phyloP scores from a whole-genome alignment of 2,797 vertebrate genomes.

The Brachyalestes nurse region DNA sequence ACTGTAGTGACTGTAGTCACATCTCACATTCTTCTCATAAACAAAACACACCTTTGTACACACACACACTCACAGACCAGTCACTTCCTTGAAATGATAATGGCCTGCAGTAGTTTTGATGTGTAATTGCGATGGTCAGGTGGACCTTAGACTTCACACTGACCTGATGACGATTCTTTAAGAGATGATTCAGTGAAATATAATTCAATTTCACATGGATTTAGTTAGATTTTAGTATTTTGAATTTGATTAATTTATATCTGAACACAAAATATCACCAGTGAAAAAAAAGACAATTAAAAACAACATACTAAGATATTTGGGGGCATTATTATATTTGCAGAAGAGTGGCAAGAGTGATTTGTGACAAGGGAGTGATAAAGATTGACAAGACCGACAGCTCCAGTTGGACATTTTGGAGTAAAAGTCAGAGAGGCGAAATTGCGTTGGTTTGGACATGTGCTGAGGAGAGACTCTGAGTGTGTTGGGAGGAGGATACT shows the following conservation, averaged over 20 bases:
- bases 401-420: no score
- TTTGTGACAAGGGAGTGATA: no score
- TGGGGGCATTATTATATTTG: no score
- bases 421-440: no score
- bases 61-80: slow-evolving; percentile 18
- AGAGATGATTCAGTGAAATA: neutral
- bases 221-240: neutral
- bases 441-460: no score
- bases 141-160: neutral
- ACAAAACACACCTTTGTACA: slow-evolving; percentile 18
- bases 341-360: no score
- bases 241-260: neutral
- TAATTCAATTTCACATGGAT: neutral
- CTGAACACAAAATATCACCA: neutral
- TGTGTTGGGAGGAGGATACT: no score
- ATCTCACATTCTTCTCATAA: slow-evolving; percentile 14
- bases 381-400: no score
- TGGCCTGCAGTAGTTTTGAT: neutral
- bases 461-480: no score
- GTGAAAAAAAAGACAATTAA: no score
- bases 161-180: no score
- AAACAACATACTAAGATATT: no score
- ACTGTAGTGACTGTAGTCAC: neutral
- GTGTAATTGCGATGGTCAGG: neutral
- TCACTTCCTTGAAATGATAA: neutral